A percentile compares a stretch with the other conserved stretches of the same genome.
Conservation (phyloP, 2,797 vertebrate genomes). For the Ciconia nigra region DNA sequence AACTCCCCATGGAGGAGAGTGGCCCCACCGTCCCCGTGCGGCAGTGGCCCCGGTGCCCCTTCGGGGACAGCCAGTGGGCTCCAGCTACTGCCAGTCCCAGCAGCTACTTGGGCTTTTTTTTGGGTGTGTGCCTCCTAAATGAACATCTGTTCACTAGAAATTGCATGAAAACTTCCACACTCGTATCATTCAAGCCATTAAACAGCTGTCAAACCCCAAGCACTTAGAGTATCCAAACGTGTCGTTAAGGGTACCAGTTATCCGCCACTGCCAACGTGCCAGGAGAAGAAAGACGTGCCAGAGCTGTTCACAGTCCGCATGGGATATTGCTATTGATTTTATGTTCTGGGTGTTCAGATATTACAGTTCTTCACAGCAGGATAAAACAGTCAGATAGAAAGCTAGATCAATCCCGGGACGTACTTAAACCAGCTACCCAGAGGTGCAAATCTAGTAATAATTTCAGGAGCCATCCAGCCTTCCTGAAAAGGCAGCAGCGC, state of each 20-base stretch:
- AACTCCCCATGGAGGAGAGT: accelerated
- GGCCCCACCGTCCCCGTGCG: accelerated
- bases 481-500: neutral
- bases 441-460: neutral
- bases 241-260: neutral
- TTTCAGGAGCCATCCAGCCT: neutral
- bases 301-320: neutral
- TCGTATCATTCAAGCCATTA: neutral
- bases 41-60: accelerated
- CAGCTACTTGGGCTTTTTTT: neutral
- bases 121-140: neutral
- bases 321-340: neutral
- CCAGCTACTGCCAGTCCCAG: neutral
- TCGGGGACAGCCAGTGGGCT: accelerated
- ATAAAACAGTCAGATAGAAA: neutral
- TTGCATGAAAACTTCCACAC: neutral
- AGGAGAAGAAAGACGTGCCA: neutral
- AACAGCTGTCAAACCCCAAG: neutral
- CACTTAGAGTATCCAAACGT: neutral
- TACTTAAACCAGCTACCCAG: neutral
- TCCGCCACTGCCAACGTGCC: accelerated
- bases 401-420: neutral
- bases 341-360: neutral
- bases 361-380: neutral
- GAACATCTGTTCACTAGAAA: neutral